Base-by-base conservation (phyloP, 2,797 vertebrate genomes). In the Labeo calbasu region DNA sequence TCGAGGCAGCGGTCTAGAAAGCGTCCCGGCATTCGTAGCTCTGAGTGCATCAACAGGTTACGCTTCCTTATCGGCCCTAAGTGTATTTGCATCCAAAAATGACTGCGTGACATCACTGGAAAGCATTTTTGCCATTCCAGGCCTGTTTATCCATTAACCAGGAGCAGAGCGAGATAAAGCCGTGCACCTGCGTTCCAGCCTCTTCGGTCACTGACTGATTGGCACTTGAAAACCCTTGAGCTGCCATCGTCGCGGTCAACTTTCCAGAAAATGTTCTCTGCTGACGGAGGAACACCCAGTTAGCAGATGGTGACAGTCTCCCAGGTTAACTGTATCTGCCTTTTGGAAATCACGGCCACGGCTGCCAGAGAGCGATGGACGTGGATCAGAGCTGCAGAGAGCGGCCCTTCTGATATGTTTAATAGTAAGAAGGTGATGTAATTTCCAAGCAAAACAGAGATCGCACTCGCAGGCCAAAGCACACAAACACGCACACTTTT, bases 371-470 rank as follows among this genome's bases (percentile, higher is more conserved):
- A 81, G 86, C 88, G 69, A 84, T 85, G 89, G 87, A 86, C 68
- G 83, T 89, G 87, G 88, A 89, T 82, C 85, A 66, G 81, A 53
- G 61, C 88, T 90, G 89, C 93, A 92, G 92, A 94, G 89, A 92
- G 91, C 90, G 85, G 88, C 85, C 85, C 90, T 92, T 92, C 91
- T 93, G 93, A 94, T 94, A 90, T 92, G 92, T 92, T 89, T 92
- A 93, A 94, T 91, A 92, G 92, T 92, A 93, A 92, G 89, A 92
- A 88, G 88, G 90, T 95, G 93, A 95, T 94, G 94, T 96, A 92
- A 95, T 94, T 88, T 84, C 92, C 89, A 90, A 91, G 70, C 90
- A 88, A 93, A 94, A 94, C 93, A 92, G 91, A 94, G 92, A 93
- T 89, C 86, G 90, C 92, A 91, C 89, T 92, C 89, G 93, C 87